Base-by-base conservation (phyloP, 2,888 invertebrate genomes). In the Acrocyrtus sp. region DNA sequence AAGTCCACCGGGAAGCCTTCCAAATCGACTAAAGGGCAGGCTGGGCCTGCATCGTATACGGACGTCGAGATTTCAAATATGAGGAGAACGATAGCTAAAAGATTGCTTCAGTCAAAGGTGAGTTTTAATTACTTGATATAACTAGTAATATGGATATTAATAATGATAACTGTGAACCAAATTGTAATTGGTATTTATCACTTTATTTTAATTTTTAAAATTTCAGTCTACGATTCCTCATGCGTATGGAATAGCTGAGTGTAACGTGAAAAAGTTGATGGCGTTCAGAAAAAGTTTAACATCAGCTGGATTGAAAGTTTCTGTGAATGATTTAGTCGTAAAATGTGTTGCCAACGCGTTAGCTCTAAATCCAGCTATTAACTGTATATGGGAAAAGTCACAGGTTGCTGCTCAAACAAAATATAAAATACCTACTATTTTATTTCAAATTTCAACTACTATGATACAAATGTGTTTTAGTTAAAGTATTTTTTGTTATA, bases 261-360 rank as follows among this genome's bases (percentile, higher is more conserved):
- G 88, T 67, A 83, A 84, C 62, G 85, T 89, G 45, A 86, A 87
- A 78, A 85, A 85, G 47, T 81, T 90, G 15, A 82, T 84, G 5
- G 83, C 84, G 53, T 80, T 89, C 1, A 84, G 90, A 15, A 86
- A 86, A 75, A 84, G 87, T 78, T 83, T 90, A 24, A 85, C 85
- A 82, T 83, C 81, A 4, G 85, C 87, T 17, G 87, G 87, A 24
- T 82, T 88, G 26, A 87, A 87, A 74, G 86, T 90, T 1, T 90
- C 90, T 2, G 84, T 90, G 10, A 90, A 90, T 83, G 90, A 90
- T 83, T 88, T 90, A 78, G 85, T 91, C 39, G 87, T 89, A 21
- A 90, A 90, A 83, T 88, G 89, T 17, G 87, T 86, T 29, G 89
- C 88, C n/a, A 83, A 87, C 19, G 88, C 90, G 1, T 84, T 90